A percentile compares a stretch with the other conserved stretches of the same genome.
Evolutionary conservation across 2,113 vertebrate genomes (phyloP).

Genomic region (Ginglymostoma cirratum): DNA sequence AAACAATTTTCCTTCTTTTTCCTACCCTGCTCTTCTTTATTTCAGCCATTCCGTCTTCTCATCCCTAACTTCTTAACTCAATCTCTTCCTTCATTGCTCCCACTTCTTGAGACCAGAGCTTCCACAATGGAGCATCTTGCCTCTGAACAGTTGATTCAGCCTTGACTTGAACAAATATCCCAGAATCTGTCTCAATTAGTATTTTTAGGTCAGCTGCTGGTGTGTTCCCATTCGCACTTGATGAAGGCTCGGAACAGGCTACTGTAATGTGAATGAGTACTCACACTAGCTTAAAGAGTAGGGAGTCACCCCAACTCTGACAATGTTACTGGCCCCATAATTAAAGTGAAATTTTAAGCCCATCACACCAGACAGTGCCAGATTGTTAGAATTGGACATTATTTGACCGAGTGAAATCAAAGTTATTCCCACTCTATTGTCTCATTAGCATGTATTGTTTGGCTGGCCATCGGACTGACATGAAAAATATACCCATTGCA

Average conservation of each 20-base stretch:
- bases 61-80: neutral
- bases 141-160: neutral
- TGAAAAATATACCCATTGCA: neutral
- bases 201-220: neutral
- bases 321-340: neutral
- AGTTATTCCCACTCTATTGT: neutral
- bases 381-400: neutral
- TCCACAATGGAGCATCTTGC: neutral
- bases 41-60: neutral
- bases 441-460: neutral
- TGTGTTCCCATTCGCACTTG: neutral
- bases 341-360: neutral
- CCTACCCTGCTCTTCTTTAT: neutral
- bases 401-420: neutral
- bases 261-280: neutral
- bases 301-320: neutral
- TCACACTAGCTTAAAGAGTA: neutral
- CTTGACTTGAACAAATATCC: neutral
- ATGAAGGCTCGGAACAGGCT: neutral
- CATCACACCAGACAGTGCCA: neutral
- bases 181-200: neutral
- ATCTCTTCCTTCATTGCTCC: neutral
- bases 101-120: neutral
- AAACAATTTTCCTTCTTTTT: neutral
- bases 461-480: neutral